These are phyloP conservation scores for Daphoenositta chrysoptera DNA, from an alignment of 2,113 vertebrate genomes.

Conservation along the genomic window DNA sequence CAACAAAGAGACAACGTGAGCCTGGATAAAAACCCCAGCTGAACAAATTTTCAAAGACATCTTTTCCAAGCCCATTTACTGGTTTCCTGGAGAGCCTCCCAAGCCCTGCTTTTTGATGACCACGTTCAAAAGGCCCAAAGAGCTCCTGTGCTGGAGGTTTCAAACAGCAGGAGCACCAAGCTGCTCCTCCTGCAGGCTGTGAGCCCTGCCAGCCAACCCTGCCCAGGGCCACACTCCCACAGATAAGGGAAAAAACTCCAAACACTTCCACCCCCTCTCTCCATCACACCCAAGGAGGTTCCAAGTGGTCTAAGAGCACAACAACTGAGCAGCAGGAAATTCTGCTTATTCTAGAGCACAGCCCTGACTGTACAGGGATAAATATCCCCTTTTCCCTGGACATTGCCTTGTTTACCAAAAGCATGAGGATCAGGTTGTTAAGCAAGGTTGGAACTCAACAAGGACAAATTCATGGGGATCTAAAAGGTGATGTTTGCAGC, in stretches of 20 bases:
- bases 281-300: not conserved
- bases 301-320: too few species aligned
- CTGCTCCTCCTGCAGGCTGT: not conserved
- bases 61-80: not conserved
- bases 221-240: not conserved
- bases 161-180: not conserved
- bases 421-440: not conserved
- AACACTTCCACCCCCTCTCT: not conserved
- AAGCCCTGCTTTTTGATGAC: not conserved
- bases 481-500: not conserved
- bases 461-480: not conserved
- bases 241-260: not conserved
- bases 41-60: not conserved
- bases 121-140: not conserved
- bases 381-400: not conserved
- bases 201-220: not conserved
- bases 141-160: not conserved
- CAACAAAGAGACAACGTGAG: not conserved
- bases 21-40: accelerated
- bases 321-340: not conserved
- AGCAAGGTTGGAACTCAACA: not conserved
- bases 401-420: not conserved
- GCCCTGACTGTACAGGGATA: not conserved
- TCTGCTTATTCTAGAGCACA: not conserved
- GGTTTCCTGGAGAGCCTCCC: not conserved